phyloP scores from a whole-genome alignment of 1,140 invertebrate species.

The Drepana arcuata region DNA sequence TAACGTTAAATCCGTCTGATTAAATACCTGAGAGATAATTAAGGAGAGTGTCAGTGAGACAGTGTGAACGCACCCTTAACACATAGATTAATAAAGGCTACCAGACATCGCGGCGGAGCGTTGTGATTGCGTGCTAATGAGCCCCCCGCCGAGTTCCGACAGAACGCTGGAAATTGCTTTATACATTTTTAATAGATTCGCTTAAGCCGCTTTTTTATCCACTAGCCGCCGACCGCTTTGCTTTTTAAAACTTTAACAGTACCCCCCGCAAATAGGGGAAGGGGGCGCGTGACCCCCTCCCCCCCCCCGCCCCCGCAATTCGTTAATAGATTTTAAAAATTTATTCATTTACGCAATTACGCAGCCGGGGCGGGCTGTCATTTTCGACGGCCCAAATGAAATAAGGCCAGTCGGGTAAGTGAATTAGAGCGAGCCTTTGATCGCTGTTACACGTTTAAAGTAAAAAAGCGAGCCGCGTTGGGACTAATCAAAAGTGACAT shows the following conservation, averaged over 20 bases:
- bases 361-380: constrained; percentile 21
- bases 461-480: constrained; percentile 37
- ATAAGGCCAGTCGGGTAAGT: constrained; percentile 33
- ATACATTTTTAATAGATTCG: constrained; percentile 54
- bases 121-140: constrained; percentile 23
- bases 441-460: constrained; percentile 31
- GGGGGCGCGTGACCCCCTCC: not conserved
- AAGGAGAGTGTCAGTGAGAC: no score
- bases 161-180: constrained; percentile 34
- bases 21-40: no score
- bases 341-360: constrained; percentile 52
- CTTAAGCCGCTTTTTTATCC: constrained; percentile 52
- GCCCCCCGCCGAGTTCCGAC: constrained; percentile 12
- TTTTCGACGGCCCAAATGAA: constrained; percentile 34
- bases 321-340: constrained; percentile 61
- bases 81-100: no score
- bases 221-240: constrained; percentile 26
- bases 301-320: constrained; percentile 23
- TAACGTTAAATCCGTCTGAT: no score
- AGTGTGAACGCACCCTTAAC: no score
- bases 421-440: constrained; percentile 45
- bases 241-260: constrained; percentile 36
- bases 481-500: constrained; percentile 67
- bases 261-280: constrained; percentile 2
- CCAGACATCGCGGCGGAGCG: constrained; percentile 4